phyloP scores from a whole-genome alignment of 2,888 invertebrate genomes.

The Amblyjoppa fuscipennis region DNA sequence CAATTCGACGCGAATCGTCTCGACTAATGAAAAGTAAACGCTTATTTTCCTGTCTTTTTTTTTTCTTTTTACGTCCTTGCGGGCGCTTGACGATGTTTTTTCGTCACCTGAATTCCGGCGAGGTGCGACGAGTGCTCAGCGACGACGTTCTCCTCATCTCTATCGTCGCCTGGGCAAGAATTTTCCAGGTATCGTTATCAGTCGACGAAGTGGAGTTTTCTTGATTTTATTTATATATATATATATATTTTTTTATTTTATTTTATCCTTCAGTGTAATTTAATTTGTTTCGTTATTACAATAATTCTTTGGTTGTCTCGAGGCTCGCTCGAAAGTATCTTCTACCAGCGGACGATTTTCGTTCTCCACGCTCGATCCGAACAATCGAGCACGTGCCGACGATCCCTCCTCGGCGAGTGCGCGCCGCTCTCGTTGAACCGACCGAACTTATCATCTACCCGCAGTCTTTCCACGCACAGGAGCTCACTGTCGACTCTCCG shows the following conservation, averaged over 20 bases:
- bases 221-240: neutral
- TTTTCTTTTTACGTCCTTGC: neutral
- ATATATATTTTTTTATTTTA: neutral
- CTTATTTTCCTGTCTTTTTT: neutral
- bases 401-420: slow-evolving; percentile 37
- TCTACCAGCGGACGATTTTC: neutral
- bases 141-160: slow-evolving; percentile 54
- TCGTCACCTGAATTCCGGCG: slow-evolving; percentile 55
- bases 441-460: slow-evolving; percentile 76
- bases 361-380: slow-evolving; percentile 22
- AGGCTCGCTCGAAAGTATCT: neutral
- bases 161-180: neutral
- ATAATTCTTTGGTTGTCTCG: neutral
- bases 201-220: neutral
- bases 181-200: neutral
- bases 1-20: slow-evolving; percentile 6
- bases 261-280: neutral
- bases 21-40: neutral
- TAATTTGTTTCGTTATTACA: neutral
- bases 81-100: slow-evolving; percentile 38
- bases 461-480: slow-evolving; percentile 83
- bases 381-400: slow-evolving; percentile 15
- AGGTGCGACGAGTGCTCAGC: slow-evolving; percentile 26
- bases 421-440: slow-evolving; percentile 37
- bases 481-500: slow-evolving; percentile 67